Evolutionary conservation across 1,140 invertebrate genomes (phyloP).

Genomic region (Solen grandis): DNA sequence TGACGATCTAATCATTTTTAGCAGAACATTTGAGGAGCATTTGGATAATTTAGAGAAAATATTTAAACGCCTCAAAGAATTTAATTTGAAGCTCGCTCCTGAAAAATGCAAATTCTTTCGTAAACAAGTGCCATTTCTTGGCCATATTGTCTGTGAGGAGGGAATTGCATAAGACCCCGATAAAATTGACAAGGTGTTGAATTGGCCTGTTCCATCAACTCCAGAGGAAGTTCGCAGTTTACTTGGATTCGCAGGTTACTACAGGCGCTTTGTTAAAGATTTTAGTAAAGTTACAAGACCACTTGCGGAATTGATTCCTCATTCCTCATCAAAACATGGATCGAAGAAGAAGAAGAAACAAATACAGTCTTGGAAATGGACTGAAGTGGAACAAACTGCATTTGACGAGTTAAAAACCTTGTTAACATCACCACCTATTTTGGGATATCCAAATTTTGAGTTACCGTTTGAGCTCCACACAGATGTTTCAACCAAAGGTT

Average conservation of each 20-base stretch:
- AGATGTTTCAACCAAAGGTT: not conserved
- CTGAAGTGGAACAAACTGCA: not conserved
- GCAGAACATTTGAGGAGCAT: constrained; percentile 27
- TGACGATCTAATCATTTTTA: constrained; percentile 47
- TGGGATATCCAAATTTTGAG: not conserved
- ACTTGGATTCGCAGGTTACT: not conserved
- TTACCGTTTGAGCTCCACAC: not conserved
- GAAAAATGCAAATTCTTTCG: not conserved
- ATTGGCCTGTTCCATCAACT: not conserved
- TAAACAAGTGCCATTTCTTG: constrained; percentile 17
- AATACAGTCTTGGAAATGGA: not conserved
- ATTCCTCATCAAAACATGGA: too few species aligned
- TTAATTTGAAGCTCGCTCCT: not conserved
- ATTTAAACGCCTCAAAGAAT: constrained; percentile 55
- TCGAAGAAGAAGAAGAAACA: not conserved
- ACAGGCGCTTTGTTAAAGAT: not conserved
- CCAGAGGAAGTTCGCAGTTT: not conserved
- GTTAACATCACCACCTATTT: not conserved
- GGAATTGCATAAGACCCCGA: constrained; percentile 59
- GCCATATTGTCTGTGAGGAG: constrained; percentile 53
- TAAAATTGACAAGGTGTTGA: not conserved
- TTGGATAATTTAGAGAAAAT: constrained; percentile 57
- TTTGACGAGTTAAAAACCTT: not conserved
- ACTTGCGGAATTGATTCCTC: not conserved
- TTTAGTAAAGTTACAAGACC: not conserved